These are phyloP conservation scores for Tragulus kanchil DNA, from an alignment of 2,113 vertebrate genomes.

Conservation along the genomic window DNA sequence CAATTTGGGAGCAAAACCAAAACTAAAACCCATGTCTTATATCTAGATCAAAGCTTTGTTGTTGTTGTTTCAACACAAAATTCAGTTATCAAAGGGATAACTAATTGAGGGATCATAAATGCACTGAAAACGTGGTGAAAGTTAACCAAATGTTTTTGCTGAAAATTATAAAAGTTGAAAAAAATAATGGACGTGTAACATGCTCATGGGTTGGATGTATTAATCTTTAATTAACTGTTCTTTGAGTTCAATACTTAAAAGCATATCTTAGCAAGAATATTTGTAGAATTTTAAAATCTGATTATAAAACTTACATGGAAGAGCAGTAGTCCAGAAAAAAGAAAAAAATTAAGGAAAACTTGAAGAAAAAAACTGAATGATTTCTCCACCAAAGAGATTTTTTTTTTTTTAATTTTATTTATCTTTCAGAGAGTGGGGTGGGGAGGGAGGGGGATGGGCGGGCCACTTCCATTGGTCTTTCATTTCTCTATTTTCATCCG, in stretches of 20 bases:
- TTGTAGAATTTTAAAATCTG: background rate
- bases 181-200: background rate
- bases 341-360: background rate
- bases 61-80: background rate
- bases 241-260: slow-evolving; percentile 14
- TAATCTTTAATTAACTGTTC: background rate
- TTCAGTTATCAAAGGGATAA: background rate
- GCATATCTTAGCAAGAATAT: background rate
- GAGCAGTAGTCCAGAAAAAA: background rate
- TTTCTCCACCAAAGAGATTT: background rate
- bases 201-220: background rate
- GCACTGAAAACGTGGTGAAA: background rate
- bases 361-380: background rate
- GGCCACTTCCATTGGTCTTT: too few relatives aligned
- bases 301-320: background rate
- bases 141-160: background rate
- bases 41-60: background rate
- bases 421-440: too few relatives aligned
- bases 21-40: background rate
- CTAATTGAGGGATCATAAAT: background rate
- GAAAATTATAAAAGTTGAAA: background rate
- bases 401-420: too few relatives aligned
- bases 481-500: too few relatives aligned
- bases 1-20: background rate
- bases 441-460: too few relatives aligned